These are phyloP conservation scores for Machimus atricapillus DNA, from an alignment of 2,888 invertebrate genomes.

Conservation along the genomic window DNA sequence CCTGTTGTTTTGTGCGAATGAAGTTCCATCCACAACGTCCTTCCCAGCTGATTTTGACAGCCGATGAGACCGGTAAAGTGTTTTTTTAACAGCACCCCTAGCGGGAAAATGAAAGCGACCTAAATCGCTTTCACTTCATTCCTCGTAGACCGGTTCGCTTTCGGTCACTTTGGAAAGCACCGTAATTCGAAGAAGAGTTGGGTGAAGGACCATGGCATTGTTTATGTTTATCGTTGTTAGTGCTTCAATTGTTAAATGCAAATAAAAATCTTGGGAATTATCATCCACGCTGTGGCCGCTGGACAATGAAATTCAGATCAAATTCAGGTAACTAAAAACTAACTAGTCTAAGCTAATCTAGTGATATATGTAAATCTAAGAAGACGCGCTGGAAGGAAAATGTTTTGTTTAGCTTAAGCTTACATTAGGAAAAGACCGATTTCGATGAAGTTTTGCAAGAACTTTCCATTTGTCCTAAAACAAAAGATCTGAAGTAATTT, in stretches of 20 bases:
- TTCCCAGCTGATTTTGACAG: not conserved
- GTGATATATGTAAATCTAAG: too few relatives aligned
- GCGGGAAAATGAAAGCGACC: not conserved
- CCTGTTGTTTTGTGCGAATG: too few relatives aligned
- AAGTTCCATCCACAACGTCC: too few relatives aligned
- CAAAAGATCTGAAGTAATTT: too few relatives aligned
- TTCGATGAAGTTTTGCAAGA: too few relatives aligned
- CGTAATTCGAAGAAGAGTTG: not conserved
- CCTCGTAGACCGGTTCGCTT: not conserved
- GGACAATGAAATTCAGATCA: not conserved
- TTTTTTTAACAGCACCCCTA: not conserved
- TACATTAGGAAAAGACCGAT: too few relatives aligned
- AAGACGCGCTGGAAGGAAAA: too few relatives aligned
- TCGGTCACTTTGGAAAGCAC: not conserved
- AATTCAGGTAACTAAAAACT: not conserved
- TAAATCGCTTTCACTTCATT: not conserved
- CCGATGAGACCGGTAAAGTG: too few relatives aligned
- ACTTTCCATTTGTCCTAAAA: too few relatives aligned
- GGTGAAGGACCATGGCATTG: not conserved
- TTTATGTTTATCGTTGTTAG: not conserved
- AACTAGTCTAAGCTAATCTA: too few relatives aligned
- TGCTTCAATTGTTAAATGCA: not conserved
- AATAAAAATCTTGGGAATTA: not conserved
- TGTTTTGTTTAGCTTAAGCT: too few relatives aligned
- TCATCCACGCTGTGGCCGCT: not conserved